These are phyloP conservation scores for Sisor rabdophorus DNA, from an alignment of 2,113 vertebrate species.

Conservation along the genomic window DNA sequence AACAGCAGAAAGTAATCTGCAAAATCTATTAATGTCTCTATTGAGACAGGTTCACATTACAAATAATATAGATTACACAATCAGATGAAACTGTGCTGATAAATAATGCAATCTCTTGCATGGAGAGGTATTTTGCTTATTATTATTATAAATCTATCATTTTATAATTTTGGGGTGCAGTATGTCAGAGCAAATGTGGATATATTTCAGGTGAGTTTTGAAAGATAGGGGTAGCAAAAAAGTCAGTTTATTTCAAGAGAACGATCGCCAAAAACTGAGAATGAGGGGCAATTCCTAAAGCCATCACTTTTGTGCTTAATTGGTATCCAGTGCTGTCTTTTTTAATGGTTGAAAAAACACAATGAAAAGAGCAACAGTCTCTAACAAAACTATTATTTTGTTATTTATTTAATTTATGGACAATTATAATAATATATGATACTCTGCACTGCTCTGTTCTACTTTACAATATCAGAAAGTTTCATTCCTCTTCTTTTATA, in stretches of 20 bases:
- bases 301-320: constrained; percentile 62
- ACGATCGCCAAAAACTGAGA: constrained; percentile 47
- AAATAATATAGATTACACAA: neutral
- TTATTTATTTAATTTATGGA: constrained; percentile 52
- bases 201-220: constrained; percentile 88
- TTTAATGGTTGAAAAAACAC: constrained; percentile 62
- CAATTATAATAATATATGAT: constrained; percentile 47
- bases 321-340: constrained; percentile 64
- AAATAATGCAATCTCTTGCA: constrained; percentile 61
- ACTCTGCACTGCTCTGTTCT: constrained; percentile 65
- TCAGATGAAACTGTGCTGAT: constrained; percentile 51
- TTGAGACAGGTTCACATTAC: neutral
- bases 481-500: too few species aligned
- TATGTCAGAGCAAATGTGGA: constrained; percentile 88
- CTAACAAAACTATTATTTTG: constrained; percentile 62
- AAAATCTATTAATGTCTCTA: neutral
- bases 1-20: neutral
- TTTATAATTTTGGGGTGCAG: constrained; percentile 69
- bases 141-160: constrained; percentile 51
- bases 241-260: constrained; percentile 82
- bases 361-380: constrained; percentile 23
- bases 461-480: constrained; percentile 70
- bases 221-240: constrained; percentile 77
- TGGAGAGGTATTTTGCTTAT: neutral
- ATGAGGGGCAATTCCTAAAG: constrained; percentile 61